Evolutionary conservation across 2,113 vertebrate genomes (phyloP).

Genomic region (Danionella cerebrum): DNA sequence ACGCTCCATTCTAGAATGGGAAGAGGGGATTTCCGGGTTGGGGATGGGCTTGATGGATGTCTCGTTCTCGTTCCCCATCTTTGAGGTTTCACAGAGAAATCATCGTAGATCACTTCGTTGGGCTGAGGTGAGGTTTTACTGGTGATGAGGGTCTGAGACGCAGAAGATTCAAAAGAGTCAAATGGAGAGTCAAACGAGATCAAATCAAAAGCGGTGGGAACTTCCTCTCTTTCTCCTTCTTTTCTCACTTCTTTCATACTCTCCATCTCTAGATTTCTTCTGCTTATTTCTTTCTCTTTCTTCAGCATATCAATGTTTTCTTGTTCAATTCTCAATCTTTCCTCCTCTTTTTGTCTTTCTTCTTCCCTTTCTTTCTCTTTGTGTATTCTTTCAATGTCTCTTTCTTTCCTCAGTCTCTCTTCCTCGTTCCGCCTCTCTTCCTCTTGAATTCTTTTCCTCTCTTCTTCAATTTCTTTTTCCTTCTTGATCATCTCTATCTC

Average conservation of each 20-base stretch:
- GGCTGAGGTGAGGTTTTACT: not conserved
- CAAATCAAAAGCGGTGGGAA: conserved; percentile 9
- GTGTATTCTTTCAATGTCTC: not conserved
- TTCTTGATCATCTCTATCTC: not conserved
- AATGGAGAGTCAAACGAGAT: conserved; percentile 42
- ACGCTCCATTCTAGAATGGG: not conserved
- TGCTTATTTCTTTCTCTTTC: conserved; percentile 31
- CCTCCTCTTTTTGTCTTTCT: not conserved
- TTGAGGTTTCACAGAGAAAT: conserved; percentile 52
- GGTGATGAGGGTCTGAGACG: not conserved
- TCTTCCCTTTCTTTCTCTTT: not conserved
- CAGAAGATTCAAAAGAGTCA: conserved; percentile 24
- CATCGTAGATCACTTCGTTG: conserved; percentile 26
- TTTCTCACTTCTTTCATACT: not conserved
- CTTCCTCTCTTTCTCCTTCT: not conserved
- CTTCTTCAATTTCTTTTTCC: not conserved
- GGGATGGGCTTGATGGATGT: not conserved
- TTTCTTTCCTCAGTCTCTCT: not conserved
- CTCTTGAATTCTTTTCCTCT: not conserved
- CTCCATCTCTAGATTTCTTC: not conserved
- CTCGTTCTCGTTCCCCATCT: conserved; percentile 36
- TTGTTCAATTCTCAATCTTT: not conserved
- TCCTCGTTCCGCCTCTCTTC: not conserved
- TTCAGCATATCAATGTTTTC: not conserved
- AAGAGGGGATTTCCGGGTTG: not conserved